Conservation (phyloP, 1,140 invertebrate genomes). For the Drosophila pectinifera region DNA sequence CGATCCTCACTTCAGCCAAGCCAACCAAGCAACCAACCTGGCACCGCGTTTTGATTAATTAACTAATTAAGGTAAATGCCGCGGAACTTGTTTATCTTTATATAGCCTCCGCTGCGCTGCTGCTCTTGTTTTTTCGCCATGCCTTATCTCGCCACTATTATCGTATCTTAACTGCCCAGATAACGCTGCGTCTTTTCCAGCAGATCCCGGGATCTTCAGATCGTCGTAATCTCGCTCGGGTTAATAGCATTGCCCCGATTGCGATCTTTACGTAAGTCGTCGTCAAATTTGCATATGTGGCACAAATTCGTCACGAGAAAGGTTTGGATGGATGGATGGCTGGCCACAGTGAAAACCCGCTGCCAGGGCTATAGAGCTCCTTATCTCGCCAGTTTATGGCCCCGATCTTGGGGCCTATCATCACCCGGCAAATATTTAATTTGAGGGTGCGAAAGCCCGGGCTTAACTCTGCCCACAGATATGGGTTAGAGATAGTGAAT, state of each 20-base stretch:
- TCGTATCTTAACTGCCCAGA: slow-evolving; percentile 54
- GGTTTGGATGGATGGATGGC: neutral
- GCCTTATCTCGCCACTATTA: slow-evolving; percentile 45
- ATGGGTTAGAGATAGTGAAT: slow-evolving; percentile 22
- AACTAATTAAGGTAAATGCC: slow-evolving; percentile 56
- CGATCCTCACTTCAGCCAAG: slow-evolving; percentile 5
- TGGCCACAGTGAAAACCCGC: slow-evolving; percentile 45
- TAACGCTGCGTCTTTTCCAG: slow-evolving; percentile 64
- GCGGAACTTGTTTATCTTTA: slow-evolving; percentile 48
- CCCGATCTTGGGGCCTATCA: slow-evolving; percentile 34
- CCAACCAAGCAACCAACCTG: slow-evolving; percentile 11
- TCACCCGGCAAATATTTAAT: slow-evolving; percentile 34
- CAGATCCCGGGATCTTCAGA: neutral
- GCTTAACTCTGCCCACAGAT: slow-evolving; percentile 7
- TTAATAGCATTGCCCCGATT: slow-evolving; percentile 51
- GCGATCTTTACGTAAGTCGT: slow-evolving; percentile 59
- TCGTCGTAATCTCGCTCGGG: slow-evolving; percentile 30
- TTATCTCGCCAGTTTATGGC: too few species aligned
- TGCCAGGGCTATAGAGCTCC: slow-evolving; percentile 28
- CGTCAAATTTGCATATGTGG: slow-evolving; percentile 67
- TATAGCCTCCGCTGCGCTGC: slow-evolving; percentile 32
- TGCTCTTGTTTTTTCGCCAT: slow-evolving; percentile 19
- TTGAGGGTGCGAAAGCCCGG: slow-evolving; percentile 22
- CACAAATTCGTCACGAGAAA: slow-evolving; percentile 59
- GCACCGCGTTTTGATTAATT: slow-evolving; percentile 54